Base-by-base conservation (phyloP, 1,140 invertebrate species). In the Cydia splendana region DNA sequence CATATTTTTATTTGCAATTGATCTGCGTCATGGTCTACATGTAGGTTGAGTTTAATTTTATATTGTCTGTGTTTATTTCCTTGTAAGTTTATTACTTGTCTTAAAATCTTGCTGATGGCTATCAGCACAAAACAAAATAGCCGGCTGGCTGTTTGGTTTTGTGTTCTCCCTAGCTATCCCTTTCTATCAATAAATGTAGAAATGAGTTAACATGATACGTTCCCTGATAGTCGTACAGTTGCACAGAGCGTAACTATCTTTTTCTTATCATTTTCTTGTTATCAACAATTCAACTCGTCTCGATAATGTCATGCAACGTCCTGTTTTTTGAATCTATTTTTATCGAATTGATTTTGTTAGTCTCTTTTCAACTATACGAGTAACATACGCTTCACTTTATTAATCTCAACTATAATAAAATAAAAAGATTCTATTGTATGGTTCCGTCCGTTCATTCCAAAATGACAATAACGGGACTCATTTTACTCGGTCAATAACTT, bases 251-350 rank as follows among this genome's bases (percentile, higher is more conserved):
- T 18, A 53, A 71, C 34, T 30, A 67, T 67, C 30, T 38, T n/a
- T 13, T 71, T 18, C 34, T 71, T 71, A 71, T 71, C 67, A 38
- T 10, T 38, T 13, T n/a, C 34, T 38, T 15, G 34, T 42, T 71
- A 71, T 71, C 67, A 42, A 71, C 67, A 71, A 38, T 71, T 71
- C 67, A 71, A 71, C 67, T 71, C 67, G 67, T 71, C 67, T 71
- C 67, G 67, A 71, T 71, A 71, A 42, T 71, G 67, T 71, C 67
- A 71, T 42, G 38, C 67, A 71, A 34, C 34, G 20, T 62, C 57
- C 30, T 71, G n/a, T 71, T 20, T 67, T 38, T 30, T 67, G 13
- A 30, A 67, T 67, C 38, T 67, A 0, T 67, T 69, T 71, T 38
- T 30, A 45, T 18, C 6, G 4, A 42, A 45, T 38, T 38, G 6